Percentiles rank a stretch among this genome's conserved stretches.
phyloP scores from a whole-genome alignment of 2,797 vertebrate species.

The Lemur catta region DNA sequence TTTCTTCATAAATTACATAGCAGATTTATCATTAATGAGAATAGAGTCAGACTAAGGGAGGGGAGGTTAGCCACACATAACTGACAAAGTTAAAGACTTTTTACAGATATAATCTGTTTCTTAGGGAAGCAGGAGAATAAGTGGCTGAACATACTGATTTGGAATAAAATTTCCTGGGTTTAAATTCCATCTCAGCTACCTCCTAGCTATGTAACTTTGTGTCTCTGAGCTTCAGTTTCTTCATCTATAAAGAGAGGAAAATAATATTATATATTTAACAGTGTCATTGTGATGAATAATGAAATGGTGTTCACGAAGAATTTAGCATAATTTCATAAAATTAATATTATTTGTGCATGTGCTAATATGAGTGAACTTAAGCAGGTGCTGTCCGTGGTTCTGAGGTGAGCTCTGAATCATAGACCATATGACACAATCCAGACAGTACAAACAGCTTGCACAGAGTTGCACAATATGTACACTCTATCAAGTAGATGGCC shows the following conservation, averaged over 20 bases:
- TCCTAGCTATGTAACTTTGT: neutral
- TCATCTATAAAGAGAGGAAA: neutral
- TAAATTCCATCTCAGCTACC: neutral
- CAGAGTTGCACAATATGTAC: neutral
- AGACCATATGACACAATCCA: neutral
- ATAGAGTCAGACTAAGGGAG: neutral
- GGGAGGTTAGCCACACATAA: neutral
- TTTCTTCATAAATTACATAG: neutral
- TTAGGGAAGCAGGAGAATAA: neutral
- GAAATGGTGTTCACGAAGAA: neutral
- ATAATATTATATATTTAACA: neutral
- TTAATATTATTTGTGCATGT: neutral
- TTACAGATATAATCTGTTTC: neutral
- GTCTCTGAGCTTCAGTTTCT: neutral
- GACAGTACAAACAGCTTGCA: neutral
- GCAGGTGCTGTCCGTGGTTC: slow-evolving; percentile 51
- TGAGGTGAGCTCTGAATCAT: neutral
- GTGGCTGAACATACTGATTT: neutral
- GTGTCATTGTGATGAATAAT: neutral
- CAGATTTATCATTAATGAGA: neutral
- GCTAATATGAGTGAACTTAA: accelerated
- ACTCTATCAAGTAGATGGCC: neutral
- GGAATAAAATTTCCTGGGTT: slow-evolving; percentile 37
- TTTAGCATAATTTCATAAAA: slow-evolving; percentile 3
- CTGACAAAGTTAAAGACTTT: neutral